Evolutionary conservation across 2,888 invertebrate species (phyloP).

Genomic region (Drosophila macrospina): DNA sequence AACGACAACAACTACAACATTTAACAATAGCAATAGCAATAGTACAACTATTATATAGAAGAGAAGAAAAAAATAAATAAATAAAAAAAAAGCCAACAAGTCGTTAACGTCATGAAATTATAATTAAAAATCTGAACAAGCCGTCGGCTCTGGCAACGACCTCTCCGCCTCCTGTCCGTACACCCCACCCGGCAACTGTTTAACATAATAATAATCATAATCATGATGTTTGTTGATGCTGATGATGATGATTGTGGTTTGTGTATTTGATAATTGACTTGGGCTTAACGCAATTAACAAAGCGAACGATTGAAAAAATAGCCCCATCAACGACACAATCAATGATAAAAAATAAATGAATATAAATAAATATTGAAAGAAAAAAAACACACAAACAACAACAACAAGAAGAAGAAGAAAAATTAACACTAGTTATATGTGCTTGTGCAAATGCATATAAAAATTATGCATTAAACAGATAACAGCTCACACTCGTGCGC

Average conservation of each 20-base stretch:
- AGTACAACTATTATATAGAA: conserved; percentile 48
- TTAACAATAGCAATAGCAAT: conserved; percentile 46
- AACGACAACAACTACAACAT: not conserved
- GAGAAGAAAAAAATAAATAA: conserved; percentile 43
- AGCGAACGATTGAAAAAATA: conserved; percentile 53
- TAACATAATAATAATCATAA: conserved; percentile 21
- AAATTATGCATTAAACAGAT: conserved; percentile 33
- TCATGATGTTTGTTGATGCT: conserved; percentile 11
- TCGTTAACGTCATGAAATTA: conserved; percentile 67
- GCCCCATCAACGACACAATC: conserved; percentile 32
- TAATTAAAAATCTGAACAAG: conserved; percentile 64
- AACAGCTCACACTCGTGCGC: conserved; percentile 22
- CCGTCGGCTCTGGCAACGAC: conserved; percentile 50
- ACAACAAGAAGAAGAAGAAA: conserved; percentile 2
- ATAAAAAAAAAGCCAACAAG: conserved; percentile 44
- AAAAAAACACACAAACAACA: too few relatives aligned
- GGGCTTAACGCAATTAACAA: conserved; percentile 73
- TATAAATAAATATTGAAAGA: conserved; percentile 1
- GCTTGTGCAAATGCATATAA: not conserved
- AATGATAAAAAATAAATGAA: conserved; percentile 35
- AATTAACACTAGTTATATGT: conserved; percentile 12
- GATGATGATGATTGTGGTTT: conserved; percentile 31
- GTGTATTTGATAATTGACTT: conserved; percentile 71
- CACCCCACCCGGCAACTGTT: conserved; percentile 2
- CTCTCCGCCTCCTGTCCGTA: conserved; percentile 30